Evolutionary conservation across 53 echinoderm and acorn worm genomes (phyloP), one percentile per base, ranked within the genome.

Genomic region (Paracentrotus lividus): DNA sequence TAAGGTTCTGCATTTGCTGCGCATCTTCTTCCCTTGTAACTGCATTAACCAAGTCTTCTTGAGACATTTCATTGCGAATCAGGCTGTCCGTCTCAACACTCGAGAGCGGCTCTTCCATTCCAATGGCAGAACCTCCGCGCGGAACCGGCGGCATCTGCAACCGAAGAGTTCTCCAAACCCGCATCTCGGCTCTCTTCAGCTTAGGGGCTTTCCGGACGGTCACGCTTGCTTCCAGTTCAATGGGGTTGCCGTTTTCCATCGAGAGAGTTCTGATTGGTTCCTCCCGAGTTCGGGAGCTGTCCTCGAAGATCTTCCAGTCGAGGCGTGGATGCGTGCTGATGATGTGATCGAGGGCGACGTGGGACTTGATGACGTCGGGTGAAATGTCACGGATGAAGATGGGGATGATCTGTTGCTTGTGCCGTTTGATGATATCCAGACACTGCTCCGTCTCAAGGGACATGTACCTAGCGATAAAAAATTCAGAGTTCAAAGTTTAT

Each of bases 241-340:
- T 81, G 5, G 26, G 0, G 27, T 81, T 49, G 8, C 81, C 81
- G 45, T 81, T 81, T 9, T 81, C 81, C 81, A 81, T 47, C 0
- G 47, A 81, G 8, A 45, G 49, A 47, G 47, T 47, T n/a, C 81
- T 44, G 81, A 81, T 7, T 8, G 45, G 44, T 3, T 45, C 47
- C 9, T 45, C 47, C 47, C 2, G 24, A 8, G 81, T 34, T 7
- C 86, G 60, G 45, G 44, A 26, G n/a, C n/a, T n/a, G 40, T 91
- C 69, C 26, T 91, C 52, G 75, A 91, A 91, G 66, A 91, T 91
- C 75, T 51, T 72, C 91, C 91, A 91, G 52, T 91, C 47, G 20
- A 91, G 75, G 8, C 75, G 91, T 52, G 91, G 75, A 34, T 91
- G 91, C 2, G 91, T 69, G 69, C 44, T 75, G 69, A 91, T 54